Percentiles rank a stretch among this genome's conserved stretches.
phyloP scores from a whole-genome alignment of 2,797 vertebrate genomes.

The Natrix natrix region DNA sequence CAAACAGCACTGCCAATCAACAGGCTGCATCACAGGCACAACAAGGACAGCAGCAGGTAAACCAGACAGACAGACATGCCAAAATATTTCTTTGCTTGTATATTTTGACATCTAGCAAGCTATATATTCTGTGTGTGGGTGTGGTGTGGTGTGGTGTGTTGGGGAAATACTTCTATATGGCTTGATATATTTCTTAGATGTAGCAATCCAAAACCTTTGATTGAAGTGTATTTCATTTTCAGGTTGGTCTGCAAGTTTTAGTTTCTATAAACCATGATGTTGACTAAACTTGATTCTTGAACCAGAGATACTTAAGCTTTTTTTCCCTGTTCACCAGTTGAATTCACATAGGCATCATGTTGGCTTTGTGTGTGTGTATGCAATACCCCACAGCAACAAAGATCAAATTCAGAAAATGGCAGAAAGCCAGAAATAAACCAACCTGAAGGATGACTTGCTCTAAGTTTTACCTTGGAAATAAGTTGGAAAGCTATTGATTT shows the following conservation, averaged over 20 bases:
- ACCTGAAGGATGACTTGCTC: neutral
- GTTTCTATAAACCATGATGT: neutral
- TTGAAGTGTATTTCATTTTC: neutral
- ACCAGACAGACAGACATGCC: neutral
- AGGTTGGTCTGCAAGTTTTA: neutral
- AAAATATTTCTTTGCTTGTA: neutral
- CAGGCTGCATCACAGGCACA: constrained; percentile 90
- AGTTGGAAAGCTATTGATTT: neutral
- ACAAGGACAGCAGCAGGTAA: constrained; percentile 88
- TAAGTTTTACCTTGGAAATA: neutral
- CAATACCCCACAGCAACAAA: neutral
- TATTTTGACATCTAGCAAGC: neutral
- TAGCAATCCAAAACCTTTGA: neutral
- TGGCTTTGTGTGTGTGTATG: neutral
- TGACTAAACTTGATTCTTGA: neutral
- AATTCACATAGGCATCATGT: neutral
- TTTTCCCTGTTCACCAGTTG: neutral
- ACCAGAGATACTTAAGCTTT: neutral
- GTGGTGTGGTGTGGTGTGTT: neutral
- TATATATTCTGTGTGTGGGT: neutral
- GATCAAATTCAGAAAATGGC: neutral
- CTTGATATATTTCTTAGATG: neutral
- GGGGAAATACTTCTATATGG: neutral
- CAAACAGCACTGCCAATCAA: constrained; percentile 90
- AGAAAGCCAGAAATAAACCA: neutral